A percentile compares a stretch with the other conserved stretches of the same genome.
Conservation (phyloP, 2,888 invertebrate genomes). For the Fragum fragum region DNA sequence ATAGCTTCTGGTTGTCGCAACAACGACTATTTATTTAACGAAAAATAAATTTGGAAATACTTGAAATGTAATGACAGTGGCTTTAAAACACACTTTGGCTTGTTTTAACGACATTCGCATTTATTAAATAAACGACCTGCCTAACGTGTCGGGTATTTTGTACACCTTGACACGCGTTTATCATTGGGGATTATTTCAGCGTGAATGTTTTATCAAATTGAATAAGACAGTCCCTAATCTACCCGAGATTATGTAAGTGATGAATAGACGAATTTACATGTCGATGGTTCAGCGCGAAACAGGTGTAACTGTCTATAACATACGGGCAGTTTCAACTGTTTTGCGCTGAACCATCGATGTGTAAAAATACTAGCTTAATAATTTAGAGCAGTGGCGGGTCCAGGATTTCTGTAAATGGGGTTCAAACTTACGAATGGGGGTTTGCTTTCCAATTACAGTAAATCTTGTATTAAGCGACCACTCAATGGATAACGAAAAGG, state of each 20-base stretch:
- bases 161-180: slow-evolving; percentile 5
- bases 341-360: no score
- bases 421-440: no score
- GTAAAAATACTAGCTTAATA: no score
- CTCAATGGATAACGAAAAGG: no score
- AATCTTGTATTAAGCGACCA: no score
- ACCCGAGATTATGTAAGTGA: not conserved
- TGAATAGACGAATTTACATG: not conserved
- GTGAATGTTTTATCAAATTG: slow-evolving; percentile 3
- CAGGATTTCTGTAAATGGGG: no score
- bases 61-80: slow-evolving; percentile 20
- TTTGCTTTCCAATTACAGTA: no score
- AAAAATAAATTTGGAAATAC: slow-evolving; percentile 21
- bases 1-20: slow-evolving; percentile 21
- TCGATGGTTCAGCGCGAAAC: no score
- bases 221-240: slow-evolving; percentile 3
- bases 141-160: slow-evolving; percentile 20
- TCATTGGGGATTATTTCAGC: not conserved
- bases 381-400: no score
- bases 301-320: no score
- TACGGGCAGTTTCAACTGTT: no score
- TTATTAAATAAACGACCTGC: slow-evolving; percentile 28
- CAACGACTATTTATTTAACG: slow-evolving; percentile 14
- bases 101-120: slow-evolving; percentile 24
- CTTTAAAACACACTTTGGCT: slow-evolving; percentile 28